Percentiles rank a stretch among this genome's conserved stretches.
Conservation (phyloP, 2,797 vertebrate genomes). For the Bryconaethiops microstoma region DNA sequence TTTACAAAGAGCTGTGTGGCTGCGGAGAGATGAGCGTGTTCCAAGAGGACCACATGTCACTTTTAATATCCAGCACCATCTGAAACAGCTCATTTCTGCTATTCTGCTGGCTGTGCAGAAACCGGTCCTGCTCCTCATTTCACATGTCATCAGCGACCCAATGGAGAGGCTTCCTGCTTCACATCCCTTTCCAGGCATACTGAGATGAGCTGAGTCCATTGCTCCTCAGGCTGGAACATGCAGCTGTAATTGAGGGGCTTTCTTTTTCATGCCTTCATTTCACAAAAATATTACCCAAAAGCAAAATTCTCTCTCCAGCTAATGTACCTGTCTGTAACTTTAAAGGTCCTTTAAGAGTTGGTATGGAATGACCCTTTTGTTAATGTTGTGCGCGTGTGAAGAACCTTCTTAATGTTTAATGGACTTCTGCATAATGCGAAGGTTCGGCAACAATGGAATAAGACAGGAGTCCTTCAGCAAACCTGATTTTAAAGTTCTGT, state of each 20-base stretch:
- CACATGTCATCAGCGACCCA: conserved; percentile 74
- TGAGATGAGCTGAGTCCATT: neutral
- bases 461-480: neutral
- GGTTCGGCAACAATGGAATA: neutral
- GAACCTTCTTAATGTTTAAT: neutral
- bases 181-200: conserved; percentile 31
- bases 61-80: conserved; percentile 49
- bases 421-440: neutral
- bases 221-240: conserved; percentile 11
- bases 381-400: neutral
- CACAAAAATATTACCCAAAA: neutral
- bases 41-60: conserved; percentile 37
- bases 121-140: conserved; percentile 66
- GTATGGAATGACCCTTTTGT: too few species aligned
- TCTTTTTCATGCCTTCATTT: neutral
- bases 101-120: conserved; percentile 76
- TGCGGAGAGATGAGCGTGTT: neutral
- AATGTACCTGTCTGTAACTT: too few species aligned
- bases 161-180: conserved; percentile 66
- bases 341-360: too few species aligned
- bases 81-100: conserved; percentile 72
- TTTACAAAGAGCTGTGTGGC: conserved; percentile 10
- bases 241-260: neutral
- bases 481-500: neutral
- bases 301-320: neutral